A percentile compares a stretch with the other conserved stretches of the same genome.
Conservation (phyloP, 2,888 invertebrate genomes). For the Drosophila leonis region DNA sequence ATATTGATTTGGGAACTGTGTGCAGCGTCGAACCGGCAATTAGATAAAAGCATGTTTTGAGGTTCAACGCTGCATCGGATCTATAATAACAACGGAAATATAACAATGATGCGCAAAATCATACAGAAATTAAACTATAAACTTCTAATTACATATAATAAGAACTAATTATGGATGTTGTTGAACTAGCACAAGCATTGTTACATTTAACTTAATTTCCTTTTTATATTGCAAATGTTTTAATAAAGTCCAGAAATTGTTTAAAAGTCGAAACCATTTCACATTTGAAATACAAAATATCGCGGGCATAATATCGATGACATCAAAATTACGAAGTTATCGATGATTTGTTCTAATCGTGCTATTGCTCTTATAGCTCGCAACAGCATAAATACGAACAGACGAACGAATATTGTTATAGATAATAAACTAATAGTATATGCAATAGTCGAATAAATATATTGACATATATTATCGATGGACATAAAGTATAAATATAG, state of each 20-base stretch:
- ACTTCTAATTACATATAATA: neutral
- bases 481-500: neutral
- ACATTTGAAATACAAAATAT: neutral
- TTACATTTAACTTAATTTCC: too few species aligned
- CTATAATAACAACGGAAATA: too few species aligned
- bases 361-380: too few species aligned
- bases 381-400: too few species aligned
- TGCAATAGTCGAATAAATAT: neutral
- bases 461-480: neutral
- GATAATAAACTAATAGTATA: neutral
- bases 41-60: neutral
- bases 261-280: neutral
- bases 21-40: neutral
- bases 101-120: neutral
- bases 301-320: neutral
- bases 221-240: too few species aligned
- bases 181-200: too few species aligned
- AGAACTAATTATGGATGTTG: too few species aligned
- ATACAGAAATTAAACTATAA: neutral
- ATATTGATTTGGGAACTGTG: neutral
- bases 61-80: neutral
- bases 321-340: neutral
- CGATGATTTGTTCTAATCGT: neutral
- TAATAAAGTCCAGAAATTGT: neutral
- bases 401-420: neutral